Base-by-base conservation (phyloP, 2,888 invertebrate species). In the Acleris laterana region DNA sequence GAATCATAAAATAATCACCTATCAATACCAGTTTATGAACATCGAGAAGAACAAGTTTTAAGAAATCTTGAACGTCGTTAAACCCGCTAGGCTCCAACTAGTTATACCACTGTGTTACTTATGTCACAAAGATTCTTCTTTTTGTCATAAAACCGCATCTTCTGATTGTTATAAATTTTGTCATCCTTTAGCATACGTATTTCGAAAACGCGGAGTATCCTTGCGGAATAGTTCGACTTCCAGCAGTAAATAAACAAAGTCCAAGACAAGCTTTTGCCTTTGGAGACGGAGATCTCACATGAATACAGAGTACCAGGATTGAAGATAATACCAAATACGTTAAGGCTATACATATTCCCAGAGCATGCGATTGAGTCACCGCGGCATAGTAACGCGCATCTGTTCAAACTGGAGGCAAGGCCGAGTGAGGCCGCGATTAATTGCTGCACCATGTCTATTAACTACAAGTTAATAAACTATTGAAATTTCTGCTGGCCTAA, bases 321-420 rank as follows among this genome's bases (percentile, higher is more conserved):
- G 60, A 50, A 65, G 55, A 56, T 61, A 61, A 65, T 46, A 56
- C 66, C 66, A 62, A 52, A 66, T 62, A 66, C 46, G 66, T 62
- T 62, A 52, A 46, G 51, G 22, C 61, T 61, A 62, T 65, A 65
- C 50, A 65, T 65, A 60, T 65, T 64, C 59, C 52, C 59, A 9
- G 28, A 16, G 59, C 48, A n/a, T 19, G 49, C 46, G 46, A 16
- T 44, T 66, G 66, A 66, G 56, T 66, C 66, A 66, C 57, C 22
- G 44, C 55, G 52, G 57, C 56, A 60, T 59, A 56, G 74, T 74
- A 59, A 69, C 52, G 76, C 77, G 79, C 88, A 88, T 84, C 88
- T 88, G 87, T 80, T 74, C 83, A 87, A 87, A 85, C 85, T 78
- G 72, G 69, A 72, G 75, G 75, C 88, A 87, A 88, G 88, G 88